Percentiles rank a stretch among this genome's conserved stretches.
phyloP scores from a whole-genome alignment of 2,797 vertebrate species.

The Lateolabrax maculatus region DNA sequence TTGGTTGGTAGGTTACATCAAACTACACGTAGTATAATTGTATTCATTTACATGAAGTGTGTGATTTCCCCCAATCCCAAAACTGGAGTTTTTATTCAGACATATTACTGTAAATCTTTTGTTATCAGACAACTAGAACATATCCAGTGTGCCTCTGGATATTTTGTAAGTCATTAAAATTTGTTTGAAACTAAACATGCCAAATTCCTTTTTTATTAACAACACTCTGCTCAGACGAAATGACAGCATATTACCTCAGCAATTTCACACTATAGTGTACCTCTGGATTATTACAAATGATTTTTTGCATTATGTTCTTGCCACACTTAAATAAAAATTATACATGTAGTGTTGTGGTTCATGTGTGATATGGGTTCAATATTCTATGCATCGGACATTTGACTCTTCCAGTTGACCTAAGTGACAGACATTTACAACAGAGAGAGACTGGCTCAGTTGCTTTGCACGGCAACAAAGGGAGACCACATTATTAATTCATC shows the following conservation, averaged over 20 bases:
- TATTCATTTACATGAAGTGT: conserved; percentile 17
- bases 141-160: not conserved
- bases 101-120: not conserved
- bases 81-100: conserved; percentile 8
- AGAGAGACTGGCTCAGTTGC: conserved; percentile 70
- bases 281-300: conserved; percentile 68
- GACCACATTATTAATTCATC: conserved; percentile 83
- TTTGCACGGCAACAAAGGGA: conserved; percentile 70
- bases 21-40: conserved; percentile 46
- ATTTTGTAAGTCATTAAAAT: conserved; percentile 44
- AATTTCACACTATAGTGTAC: conserved; percentile 50
- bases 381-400: conserved; percentile 78
- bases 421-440: conserved; percentile 83
- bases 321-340: conserved; percentile 67
- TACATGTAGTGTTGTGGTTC: conserved; percentile 67
- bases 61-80: conserved; percentile 3
- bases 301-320: conserved; percentile 69
- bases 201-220: conserved; percentile 54
- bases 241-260: conserved; percentile 43
- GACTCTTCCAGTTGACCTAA: conserved; percentile 79
- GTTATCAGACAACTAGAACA: not conserved
- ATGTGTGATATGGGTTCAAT: conserved; percentile 77
- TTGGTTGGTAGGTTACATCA: conserved; percentile 60
- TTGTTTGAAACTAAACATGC: conserved; percentile 50
- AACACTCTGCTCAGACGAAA: not conserved